Conservation (phyloP, 2,888 invertebrate species). For the Siphlonurus alternatus region DNA sequence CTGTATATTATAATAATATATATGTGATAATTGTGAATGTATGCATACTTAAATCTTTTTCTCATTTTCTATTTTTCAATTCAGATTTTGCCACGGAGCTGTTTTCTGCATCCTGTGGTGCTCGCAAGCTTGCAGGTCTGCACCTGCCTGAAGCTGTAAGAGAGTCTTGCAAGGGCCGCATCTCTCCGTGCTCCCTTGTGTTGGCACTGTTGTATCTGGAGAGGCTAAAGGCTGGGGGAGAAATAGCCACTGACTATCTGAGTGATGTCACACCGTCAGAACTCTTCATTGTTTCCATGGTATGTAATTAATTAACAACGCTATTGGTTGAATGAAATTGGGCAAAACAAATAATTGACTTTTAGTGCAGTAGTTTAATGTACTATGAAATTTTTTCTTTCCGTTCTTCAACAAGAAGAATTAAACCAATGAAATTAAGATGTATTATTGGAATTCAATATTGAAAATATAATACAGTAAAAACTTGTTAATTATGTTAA, state of each 20-base stretch:
- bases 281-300: conserved; percentile 87
- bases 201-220: conserved; percentile 88
- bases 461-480: too few species aligned
- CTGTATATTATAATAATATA: too few species aligned
- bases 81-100: not conserved
- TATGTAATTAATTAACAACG: conserved; percentile 28
- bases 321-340: too few species aligned
- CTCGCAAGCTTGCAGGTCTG: conserved; percentile 47
- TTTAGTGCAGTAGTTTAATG: not conserved
- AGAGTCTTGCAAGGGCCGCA: conserved; percentile 61
- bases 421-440: too few species aligned
- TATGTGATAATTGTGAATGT: too few species aligned
- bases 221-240: conserved; percentile 43
- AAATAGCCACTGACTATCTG: conserved; percentile 50
- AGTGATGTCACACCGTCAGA: conserved; percentile 72
- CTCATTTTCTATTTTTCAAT: too few species aligned
- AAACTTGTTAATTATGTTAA: too few species aligned
- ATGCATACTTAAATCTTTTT: too few species aligned
- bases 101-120: not conserved
- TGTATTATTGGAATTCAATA: too few species aligned
- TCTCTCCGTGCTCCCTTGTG: conserved; percentile 84
- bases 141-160: conserved; percentile 59
- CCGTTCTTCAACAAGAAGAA: too few species aligned
- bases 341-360: too few species aligned
- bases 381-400: too few species aligned